Evolutionary conservation across 2,113 vertebrate genomes (phyloP).

Genomic region (Aramus guarauna): DNA sequence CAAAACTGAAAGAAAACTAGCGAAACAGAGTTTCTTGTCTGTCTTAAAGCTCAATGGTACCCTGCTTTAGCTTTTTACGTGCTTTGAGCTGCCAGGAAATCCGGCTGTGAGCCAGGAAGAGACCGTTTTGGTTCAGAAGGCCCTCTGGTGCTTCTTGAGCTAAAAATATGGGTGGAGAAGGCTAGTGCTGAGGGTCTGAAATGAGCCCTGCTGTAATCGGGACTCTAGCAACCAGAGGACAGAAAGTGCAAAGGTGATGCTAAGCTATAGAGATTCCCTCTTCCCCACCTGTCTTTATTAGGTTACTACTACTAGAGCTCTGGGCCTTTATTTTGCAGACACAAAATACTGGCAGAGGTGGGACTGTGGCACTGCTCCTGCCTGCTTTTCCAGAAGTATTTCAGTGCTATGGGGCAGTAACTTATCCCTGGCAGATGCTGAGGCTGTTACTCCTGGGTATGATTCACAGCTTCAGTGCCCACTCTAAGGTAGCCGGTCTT

Average conservation of each 20-base stretch:
- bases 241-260: not conserved
- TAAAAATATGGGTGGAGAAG: not conserved
- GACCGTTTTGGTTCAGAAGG: not conserved
- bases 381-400: not conserved
- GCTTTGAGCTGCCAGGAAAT: not conserved
- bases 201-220: rapidly evolving
- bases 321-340: not conserved
- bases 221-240: not conserved
- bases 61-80: not conserved
- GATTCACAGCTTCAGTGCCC: not conserved
- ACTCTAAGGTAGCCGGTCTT: not conserved
- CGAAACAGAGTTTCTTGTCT: not conserved
- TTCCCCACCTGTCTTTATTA: not conserved
- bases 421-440: not conserved
- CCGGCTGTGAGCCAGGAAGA: not conserved
- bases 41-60: not conserved
- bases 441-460: not conserved
- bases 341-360: not conserved
- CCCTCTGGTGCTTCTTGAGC: not conserved
- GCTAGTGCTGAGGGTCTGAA: not conserved
- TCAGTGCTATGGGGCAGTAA: not conserved
- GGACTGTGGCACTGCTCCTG: not conserved
- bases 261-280: not conserved
- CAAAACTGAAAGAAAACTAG: not conserved
- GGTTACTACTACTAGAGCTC: not conserved